Evolutionary conservation across 2,797 vertebrate genomes (phyloP).

Genomic region (Sebastes minor): DNA sequence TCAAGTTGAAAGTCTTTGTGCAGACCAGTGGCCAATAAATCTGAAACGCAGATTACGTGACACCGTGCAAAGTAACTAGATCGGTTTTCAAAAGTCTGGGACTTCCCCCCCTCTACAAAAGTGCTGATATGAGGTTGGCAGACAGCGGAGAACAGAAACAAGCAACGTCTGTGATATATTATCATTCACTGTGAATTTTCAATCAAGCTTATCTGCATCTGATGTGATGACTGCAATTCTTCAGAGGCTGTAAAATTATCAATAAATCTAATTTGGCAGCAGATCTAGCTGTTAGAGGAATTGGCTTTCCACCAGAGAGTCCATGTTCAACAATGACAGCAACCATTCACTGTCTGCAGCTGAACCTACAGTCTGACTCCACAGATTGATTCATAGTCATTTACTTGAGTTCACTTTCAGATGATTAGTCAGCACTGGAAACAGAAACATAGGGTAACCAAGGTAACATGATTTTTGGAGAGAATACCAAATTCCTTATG

Average conservation of each 20-base stretch:
- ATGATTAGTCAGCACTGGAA: neutral
- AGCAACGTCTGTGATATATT: neutral
- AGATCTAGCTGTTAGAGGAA: neutral
- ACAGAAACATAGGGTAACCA: neutral
- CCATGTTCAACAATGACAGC: neutral
- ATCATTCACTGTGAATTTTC: neutral
- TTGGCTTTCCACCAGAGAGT: neutral
- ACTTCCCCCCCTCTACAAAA: neutral
- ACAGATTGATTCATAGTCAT: neutral
- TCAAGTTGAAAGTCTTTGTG: constrained; percentile 66
- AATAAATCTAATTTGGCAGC: neutral
- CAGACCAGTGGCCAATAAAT: constrained; percentile 49
- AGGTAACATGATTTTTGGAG: neutral
- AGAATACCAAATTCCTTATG: constrained; percentile 4
- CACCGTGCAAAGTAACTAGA: constrained; percentile 40
- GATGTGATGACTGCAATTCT: neutral
- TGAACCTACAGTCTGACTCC: neutral
- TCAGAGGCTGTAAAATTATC: neutral
- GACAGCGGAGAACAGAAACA: neutral
- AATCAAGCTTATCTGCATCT: neutral
- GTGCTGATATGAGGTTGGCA: neutral
- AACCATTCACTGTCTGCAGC: neutral
- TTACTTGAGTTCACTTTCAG: neutral
- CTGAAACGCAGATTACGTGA: constrained; percentile 39
- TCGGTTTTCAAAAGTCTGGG: constrained; percentile 40